Evolutionary conservation across 2,888 invertebrate genomes (phyloP).

Genomic region (Philaethria dido): DNA sequence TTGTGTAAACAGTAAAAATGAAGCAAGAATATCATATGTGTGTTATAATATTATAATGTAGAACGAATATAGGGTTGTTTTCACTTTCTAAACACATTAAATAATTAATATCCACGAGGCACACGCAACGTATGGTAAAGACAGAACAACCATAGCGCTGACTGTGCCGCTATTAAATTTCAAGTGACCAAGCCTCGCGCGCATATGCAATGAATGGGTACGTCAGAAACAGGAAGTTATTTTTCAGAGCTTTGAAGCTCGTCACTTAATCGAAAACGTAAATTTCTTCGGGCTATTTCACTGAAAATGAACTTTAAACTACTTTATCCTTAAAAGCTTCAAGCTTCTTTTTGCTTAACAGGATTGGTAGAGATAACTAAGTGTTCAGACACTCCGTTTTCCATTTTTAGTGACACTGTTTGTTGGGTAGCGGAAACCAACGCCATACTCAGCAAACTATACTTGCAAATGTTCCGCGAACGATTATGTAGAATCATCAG

Average conservation of each 20-base stretch:
- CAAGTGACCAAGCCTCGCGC: constrained; percentile 19
- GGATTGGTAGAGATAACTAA: background rate
- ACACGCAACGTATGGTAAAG: constrained; percentile 1
- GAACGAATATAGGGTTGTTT: background rate
- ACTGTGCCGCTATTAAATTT: constrained; percentile 10
- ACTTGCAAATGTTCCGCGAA: background rate
- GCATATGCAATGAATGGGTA: constrained; percentile 20
- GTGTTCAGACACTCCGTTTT: background rate
- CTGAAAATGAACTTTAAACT: constrained; percentile 5
- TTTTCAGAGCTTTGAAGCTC: constrained; percentile 21
- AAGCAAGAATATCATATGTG: too few species aligned
- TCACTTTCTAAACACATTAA: background rate
- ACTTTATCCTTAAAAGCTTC: background rate
- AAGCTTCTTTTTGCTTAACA: background rate
- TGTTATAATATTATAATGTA: background rate
- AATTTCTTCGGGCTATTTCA: constrained; percentile 17
- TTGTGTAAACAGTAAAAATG: too few species aligned
- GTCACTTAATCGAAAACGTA: constrained; percentile 23
- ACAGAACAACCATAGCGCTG: constrained; percentile 2
- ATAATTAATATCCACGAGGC: background rate
- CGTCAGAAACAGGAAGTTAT: constrained; percentile 20
- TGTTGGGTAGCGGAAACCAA: too few species aligned
- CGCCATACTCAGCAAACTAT: background rate
- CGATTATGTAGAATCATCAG: constrained; percentile 13
- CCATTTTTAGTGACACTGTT: background rate